Evolutionary conservation across 2,888 invertebrate genomes (phyloP).

Genomic region (Heteropelma amictum): DNA sequence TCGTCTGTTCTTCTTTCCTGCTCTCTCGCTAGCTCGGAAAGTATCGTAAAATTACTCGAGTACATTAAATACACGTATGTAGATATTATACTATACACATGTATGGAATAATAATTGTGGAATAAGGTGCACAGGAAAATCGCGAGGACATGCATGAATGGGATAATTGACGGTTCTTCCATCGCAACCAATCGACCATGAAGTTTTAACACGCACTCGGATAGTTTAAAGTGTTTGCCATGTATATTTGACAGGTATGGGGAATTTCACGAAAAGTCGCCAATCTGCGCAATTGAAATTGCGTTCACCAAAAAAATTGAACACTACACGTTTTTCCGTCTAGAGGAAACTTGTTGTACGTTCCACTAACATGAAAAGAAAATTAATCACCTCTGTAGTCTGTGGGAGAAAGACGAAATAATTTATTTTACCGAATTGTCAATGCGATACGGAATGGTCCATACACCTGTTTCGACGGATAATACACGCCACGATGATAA

Average conservation of each 20-base stretch:
- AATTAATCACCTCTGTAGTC: no score
- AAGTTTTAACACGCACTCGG: constrained; percentile 29
- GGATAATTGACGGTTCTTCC: constrained; percentile 43
- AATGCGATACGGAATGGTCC: no score
- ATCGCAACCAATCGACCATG: constrained; percentile 29
- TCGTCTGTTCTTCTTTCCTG: background rate
- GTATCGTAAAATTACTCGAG: background rate
- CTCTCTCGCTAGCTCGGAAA: constrained; percentile 1
- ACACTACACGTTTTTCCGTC: no score
- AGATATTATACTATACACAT: no score
- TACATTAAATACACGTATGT: no score
- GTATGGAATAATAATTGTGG: background rate
- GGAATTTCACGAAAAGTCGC: background rate
- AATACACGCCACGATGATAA: no score
- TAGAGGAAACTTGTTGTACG: no score
- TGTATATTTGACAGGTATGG: background rate
- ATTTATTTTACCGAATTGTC: no score
- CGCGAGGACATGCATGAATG: constrained; percentile 20
- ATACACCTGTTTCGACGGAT: no score
- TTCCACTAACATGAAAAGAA: no score
- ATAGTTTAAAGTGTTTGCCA: background rate
- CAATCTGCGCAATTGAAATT: background rate
- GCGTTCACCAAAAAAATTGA: no score
- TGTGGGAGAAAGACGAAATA: no score
- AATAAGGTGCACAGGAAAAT: constrained; percentile 6